Evolutionary conservation across 1,140 invertebrate genomes (phyloP), one percentile per base, ranked within the genome.

Genomic region (Hydropsyche tenuis): DNA sequence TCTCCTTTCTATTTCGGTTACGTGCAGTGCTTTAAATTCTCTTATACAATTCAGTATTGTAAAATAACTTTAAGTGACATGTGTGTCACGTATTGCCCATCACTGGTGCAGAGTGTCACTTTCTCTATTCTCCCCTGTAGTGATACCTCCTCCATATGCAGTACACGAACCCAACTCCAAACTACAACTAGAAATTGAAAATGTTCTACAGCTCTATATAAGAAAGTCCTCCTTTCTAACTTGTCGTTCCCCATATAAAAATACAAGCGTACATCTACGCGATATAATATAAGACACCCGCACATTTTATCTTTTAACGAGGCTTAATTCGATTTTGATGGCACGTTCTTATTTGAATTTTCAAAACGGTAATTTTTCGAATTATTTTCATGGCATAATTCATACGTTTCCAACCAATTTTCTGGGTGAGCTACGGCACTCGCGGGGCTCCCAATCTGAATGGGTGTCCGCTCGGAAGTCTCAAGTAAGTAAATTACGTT

Each of bases 401-500:
- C 30, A 37, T 37, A 37, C 30, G 30, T 37, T 37, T 37, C 30
- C 25, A 60, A 22, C 56, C 23, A 60, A 60, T 60, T 60, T 60
- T 60, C 2, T 14, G 56, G 56, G 25, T 60, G 56, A 60, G 20
- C 12, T 56, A 16, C 51, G 51, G 16, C 6, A 56, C 48, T 53
- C 20, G 48, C 48, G 48, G 3, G 30, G 30, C 30, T 37, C 30
- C 30, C 30, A 60, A 23, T 25, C 56, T 18, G 23, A 60, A 60
- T 20, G 56, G 23, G 23, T 23, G 20, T 56, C 51, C 51, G 51
- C 22, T 56, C 62, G 62, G n/a, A 46, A 65, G 43, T 69, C 65
- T 46, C 27, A 9, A 65, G 51, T 56, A 22, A 56, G 48, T 70
- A 70, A 70, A 70, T 70, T 70, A 70, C 68, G 45, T 56, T 70